These are phyloP conservation scores for Periophthalmus modestus DNA, from an alignment of 2,113 vertebrate species.

Conservation along the genomic window DNA sequence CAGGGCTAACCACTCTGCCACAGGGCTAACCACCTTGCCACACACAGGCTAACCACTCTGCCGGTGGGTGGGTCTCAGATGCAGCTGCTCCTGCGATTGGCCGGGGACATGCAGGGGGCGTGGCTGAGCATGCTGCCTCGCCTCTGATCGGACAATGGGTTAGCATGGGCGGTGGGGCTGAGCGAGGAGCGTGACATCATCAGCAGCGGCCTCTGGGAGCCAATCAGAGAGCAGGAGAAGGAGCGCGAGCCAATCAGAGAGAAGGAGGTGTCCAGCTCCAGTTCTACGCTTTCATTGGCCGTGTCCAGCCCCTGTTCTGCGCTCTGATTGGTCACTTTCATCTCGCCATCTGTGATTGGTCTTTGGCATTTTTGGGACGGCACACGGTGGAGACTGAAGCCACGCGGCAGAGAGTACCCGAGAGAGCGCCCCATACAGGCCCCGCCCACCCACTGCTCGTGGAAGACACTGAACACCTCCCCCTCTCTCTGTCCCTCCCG, in stretches of 20 bases:
- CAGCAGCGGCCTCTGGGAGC: constrained; percentile 5
- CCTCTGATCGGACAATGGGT: background rate
- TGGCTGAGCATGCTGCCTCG: background rate
- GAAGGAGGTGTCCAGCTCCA: background rate
- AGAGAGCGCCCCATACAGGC: background rate
- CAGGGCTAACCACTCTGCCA: too few relatives aligned
- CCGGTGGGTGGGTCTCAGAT: background rate
- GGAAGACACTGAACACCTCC: constrained; percentile 44
- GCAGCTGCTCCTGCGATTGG: constrained; percentile 6
- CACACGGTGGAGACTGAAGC: constrained; percentile 23
- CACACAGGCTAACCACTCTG: background rate
- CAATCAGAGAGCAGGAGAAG: background rate
- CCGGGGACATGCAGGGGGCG: background rate
- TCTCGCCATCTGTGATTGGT: background rate
- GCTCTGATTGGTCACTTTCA: background rate
- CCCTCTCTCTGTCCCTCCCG: background rate
- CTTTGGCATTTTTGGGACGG: background rate
- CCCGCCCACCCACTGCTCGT: constrained; percentile 17
- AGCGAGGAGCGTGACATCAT: constrained; percentile 1
- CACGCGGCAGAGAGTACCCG: constrained; percentile 14
- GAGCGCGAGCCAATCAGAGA: constrained; percentile 2
- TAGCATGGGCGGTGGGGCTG: background rate
- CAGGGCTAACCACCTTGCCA: too few relatives aligned
- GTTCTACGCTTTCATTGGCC: background rate
- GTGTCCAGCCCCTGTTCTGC: background rate